Conservation (phyloP, 2,888 invertebrate species). For the Pollenia griseotomentosa region DNA sequence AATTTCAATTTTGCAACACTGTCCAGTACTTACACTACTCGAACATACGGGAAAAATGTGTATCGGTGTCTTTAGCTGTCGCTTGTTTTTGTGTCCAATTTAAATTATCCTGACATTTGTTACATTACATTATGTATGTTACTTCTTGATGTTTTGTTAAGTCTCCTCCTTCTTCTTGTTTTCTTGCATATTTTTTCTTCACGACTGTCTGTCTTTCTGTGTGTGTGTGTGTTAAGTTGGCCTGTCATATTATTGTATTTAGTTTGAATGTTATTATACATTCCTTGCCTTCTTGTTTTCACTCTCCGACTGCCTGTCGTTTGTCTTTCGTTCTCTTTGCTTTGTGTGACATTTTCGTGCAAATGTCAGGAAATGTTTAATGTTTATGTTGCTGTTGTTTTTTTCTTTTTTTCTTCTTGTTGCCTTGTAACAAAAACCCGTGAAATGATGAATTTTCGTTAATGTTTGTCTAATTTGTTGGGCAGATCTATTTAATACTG, state of each 20-base stretch:
- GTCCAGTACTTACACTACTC: not conserved
- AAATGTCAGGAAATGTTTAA: conserved; percentile 63
- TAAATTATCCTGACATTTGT: conserved; percentile 66
- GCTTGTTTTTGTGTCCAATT: conserved; percentile 50
- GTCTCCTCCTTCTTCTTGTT: conserved; percentile 40
- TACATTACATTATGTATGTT: conserved; percentile 31
- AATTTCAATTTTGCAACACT: no score
- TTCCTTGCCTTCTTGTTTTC: conserved; percentile 28
- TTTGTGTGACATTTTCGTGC: conserved; percentile 65
- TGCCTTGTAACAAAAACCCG: conserved; percentile 33
- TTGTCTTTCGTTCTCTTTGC: conserved; percentile 11
- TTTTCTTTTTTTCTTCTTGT: not conserved
- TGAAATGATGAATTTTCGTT: conserved; percentile 69
- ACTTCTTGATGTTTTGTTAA: not conserved
- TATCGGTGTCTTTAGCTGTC: conserved; percentile 45
- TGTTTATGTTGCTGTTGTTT: conserved; percentile 1
- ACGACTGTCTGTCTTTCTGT: conserved; percentile 5
- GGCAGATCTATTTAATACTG: conserved; percentile 59
- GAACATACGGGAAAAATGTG: conserved; percentile 21
- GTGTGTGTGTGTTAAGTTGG: conserved; percentile 19
- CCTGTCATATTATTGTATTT: conserved; percentile 56
- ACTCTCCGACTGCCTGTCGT: not conserved
- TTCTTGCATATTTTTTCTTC: not conserved
- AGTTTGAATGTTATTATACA: conserved; percentile 42
- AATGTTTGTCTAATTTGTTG: conserved; percentile 67